Percentiles rank a stretch among this genome's conserved stretches.
phyloP scores from a whole-genome alignment of 2,888 invertebrate species.

The Anticlea derivata region DNA sequence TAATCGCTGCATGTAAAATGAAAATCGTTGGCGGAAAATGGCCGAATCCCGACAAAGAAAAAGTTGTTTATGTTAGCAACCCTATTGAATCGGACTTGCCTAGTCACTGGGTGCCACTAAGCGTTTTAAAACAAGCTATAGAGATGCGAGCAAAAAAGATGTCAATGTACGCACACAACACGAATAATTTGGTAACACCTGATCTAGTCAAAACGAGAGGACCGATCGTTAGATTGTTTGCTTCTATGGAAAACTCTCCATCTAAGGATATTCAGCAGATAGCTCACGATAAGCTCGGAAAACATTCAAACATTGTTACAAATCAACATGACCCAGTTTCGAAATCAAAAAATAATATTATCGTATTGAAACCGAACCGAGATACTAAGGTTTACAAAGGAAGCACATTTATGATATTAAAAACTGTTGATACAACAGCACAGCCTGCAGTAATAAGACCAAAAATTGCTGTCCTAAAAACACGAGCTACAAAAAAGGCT shows the following conservation, averaged over 20 bases:
- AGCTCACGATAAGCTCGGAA: background rate
- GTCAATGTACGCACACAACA: too few relatives aligned
- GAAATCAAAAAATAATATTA: background rate
- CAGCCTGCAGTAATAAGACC: too few relatives aligned
- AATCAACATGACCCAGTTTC: too few relatives aligned
- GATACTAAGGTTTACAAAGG: too few relatives aligned
- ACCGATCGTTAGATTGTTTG: background rate
- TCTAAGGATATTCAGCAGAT: background rate
- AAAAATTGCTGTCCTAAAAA: too few relatives aligned
- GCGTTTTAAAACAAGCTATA: constrained; percentile 48
- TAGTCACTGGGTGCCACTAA: constrained; percentile 55
- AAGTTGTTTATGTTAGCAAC: constrained; percentile 48
- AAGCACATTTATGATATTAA: too few relatives aligned
- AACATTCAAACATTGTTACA: background rate
- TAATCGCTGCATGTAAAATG: constrained; percentile 39
- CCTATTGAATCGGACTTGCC: constrained; percentile 57
- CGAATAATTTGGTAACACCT: background rate
- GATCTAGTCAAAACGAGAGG: background rate
- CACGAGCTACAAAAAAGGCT: too few relatives aligned
- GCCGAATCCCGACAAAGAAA: constrained; percentile 41
- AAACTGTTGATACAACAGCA: background rate
- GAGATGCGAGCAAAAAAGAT: constrained; percentile 42
- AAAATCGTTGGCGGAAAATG: constrained; percentile 36
- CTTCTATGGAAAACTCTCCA: background rate
- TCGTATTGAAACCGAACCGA: background rate